These are phyloP conservation scores for Unio pictorum DNA, from an alignment of 2,888 invertebrate species.

Conservation along the genomic window DNA sequence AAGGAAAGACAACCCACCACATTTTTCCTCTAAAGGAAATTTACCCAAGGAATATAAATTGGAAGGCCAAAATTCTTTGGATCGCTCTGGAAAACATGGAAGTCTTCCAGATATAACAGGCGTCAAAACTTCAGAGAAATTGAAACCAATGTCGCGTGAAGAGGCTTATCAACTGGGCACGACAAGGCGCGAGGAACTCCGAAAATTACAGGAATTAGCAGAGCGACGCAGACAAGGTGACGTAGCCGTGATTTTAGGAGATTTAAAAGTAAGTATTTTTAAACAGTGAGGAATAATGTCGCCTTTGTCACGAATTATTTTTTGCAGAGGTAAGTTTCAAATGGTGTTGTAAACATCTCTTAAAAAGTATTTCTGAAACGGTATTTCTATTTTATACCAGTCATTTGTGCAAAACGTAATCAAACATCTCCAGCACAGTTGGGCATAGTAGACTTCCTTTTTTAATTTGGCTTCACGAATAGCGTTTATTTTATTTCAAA, in stretches of 20 bases:
- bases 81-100: slow-evolving; percentile 74
- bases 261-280: slow-evolving; percentile 63
- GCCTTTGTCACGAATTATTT: no score
- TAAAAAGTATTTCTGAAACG: no score
- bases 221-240: slow-evolving; percentile 68
- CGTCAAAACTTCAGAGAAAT: slow-evolving; percentile 81
- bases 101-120: slow-evolving; percentile 90
- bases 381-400: no score
- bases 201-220: slow-evolving; percentile 83
- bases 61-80: slow-evolving; percentile 61
- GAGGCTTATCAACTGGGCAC: slow-evolving; percentile 87
- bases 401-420: neutral
- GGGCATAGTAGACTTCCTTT: no score
- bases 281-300: no score
- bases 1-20: slow-evolving; percentile 37
- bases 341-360: no score
- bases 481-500: no score
- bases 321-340: no score
- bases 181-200: slow-evolving; percentile 86
- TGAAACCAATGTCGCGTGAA: slow-evolving; percentile 89
- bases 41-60: slow-evolving; percentile 82
- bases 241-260: slow-evolving; percentile 68
- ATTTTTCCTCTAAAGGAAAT: slow-evolving; percentile 73
- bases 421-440: no score
- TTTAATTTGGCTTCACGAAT: no score